Conservation (phyloP, 2,797 vertebrate genomes). For the Chiloscyllium punctatum region DNA sequence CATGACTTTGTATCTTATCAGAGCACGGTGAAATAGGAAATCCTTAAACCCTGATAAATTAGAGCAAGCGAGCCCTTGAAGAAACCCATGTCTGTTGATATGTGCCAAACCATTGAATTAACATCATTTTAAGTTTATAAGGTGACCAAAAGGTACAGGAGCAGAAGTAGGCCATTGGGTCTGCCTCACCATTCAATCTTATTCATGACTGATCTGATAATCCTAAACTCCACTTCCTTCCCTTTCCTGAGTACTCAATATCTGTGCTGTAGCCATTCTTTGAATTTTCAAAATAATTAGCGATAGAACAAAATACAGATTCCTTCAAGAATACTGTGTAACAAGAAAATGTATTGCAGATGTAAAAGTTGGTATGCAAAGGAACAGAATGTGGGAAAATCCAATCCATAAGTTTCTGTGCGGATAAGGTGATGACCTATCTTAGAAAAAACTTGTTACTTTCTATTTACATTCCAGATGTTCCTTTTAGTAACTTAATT, state of each 20-base stretch:
- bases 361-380: slow-evolving; percentile 3
- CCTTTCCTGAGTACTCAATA: neutral
- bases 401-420: slow-evolving; percentile 10
- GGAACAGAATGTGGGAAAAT: slow-evolving; percentile 17
- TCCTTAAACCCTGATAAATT: neutral
- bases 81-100: neutral
- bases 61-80: neutral
- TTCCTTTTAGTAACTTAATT: slow-evolving; percentile 14
- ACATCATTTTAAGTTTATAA: neutral
- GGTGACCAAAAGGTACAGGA: too few species aligned
- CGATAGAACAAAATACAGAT: neutral
- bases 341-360: slow-evolving; percentile 31
- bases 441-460: neutral
- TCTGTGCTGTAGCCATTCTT: neutral
- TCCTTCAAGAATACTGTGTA: neutral
- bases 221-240: too few species aligned
- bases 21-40: neutral
- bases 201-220: too few species aligned
- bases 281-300: slow-evolving; percentile 3
- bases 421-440: slow-evolving; percentile 20
- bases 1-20: neutral
- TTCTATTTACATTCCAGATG: slow-evolving; percentile 36
- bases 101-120: neutral
- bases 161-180: too few species aligned
- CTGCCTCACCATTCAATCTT: too few species aligned